These are phyloP conservation scores for Cassiopea xamachana DNA, from an alignment of 30 jellyfish, hydroid and myxozoan genomes.

Conservation along the genomic window DNA sequence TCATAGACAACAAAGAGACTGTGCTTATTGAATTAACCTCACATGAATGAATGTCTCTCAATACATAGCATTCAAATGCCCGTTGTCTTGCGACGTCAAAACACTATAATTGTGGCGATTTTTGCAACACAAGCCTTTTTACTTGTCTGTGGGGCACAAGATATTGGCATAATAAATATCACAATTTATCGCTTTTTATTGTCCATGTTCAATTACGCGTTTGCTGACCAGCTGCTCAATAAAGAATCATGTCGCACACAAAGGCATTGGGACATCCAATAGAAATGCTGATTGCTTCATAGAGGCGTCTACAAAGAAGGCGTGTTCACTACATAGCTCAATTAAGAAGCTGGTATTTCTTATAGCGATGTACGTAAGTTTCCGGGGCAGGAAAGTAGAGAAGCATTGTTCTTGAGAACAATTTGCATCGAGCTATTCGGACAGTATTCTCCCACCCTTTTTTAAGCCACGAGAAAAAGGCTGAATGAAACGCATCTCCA, in stretches of 20 bases:
- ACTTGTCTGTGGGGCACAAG: neutral
- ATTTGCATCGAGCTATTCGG: no score
- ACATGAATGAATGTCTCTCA: no score
- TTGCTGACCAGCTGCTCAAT: neutral
- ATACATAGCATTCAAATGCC: no score
- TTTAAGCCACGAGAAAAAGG: no score
- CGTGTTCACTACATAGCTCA: neutral
- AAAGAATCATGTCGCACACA: neutral
- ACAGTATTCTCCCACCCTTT: no score
- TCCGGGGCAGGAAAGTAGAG: no score
- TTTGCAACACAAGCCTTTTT: neutral
- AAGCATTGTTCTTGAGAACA: no score
- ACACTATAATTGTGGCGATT: neutral
- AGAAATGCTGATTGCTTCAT: neutral
- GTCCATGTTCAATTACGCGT: neutral
- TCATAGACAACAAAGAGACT: no score
- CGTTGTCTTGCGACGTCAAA: constrained; percentile 1
- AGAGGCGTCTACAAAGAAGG: neutral
- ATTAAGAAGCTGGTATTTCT: neutral
- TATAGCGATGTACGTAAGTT: neutral
- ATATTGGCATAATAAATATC: neutral
- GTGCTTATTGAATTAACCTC: no score
- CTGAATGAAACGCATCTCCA: no score
- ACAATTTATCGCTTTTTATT: neutral
- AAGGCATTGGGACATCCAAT: neutral